Percentiles rank a stretch among this genome's conserved stretches.
Evolutionary conservation across 1,140 invertebrate species (phyloP).

Genomic region (Zaprionus africanus): DNA sequence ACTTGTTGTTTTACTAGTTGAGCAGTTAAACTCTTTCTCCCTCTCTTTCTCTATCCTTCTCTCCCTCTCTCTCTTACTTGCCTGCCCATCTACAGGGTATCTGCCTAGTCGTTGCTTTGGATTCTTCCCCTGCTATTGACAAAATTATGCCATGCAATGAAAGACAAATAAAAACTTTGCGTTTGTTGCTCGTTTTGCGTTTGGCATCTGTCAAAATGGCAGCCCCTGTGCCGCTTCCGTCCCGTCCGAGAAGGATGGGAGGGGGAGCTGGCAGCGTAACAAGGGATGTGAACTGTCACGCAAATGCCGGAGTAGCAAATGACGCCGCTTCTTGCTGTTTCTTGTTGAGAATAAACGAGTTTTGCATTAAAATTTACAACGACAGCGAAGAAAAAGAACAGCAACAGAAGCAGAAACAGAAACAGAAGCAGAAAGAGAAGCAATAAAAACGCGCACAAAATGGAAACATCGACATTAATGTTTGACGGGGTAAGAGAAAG

Average conservation of each 20-base stretch:
- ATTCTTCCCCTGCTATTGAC: constrained; percentile 29
- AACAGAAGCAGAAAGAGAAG: neutral
- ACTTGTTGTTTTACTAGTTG: too few relatives aligned
- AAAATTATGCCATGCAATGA: constrained; percentile 57
- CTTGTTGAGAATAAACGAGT: constrained; percentile 60
- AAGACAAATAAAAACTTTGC: constrained; percentile 72
- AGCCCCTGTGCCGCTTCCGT: constrained; percentile 17
- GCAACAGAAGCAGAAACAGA: neutral
- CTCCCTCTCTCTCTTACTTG: neutral
- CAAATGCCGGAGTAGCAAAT: constrained; percentile 69
- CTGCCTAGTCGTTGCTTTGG: neutral
- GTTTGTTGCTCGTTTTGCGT: constrained; percentile 70
- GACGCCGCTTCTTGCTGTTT: constrained; percentile 32
- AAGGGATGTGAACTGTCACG: constrained; percentile 53
- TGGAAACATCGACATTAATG: constrained; percentile 56
- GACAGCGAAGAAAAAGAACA: constrained; percentile 19
- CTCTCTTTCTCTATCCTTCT: neutral
- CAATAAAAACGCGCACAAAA: constrained; percentile 52
- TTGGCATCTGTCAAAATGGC: constrained; percentile 78
- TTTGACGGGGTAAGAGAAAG: neutral
- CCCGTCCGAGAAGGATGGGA: neutral
- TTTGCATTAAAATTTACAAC: constrained; percentile 76
- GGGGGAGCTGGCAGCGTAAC: neutral
- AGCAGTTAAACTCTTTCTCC: neutral
- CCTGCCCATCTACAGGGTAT: neutral